Conservation (phyloP, 2,797 vertebrate genomes). For the Cetoscarus ocellatus region DNA sequence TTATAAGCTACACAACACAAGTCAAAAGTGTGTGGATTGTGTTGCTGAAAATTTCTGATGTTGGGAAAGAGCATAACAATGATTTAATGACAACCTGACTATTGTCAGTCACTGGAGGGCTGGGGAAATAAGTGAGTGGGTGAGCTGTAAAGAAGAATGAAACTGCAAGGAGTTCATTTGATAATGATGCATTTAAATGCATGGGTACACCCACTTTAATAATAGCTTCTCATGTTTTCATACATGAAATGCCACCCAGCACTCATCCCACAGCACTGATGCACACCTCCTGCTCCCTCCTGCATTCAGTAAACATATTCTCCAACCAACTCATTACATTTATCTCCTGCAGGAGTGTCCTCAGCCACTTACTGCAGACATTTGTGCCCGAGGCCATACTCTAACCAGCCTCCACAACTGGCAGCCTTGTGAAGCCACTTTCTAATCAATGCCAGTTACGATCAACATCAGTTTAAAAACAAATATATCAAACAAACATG, state of each 20-base stretch:
- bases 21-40: not conserved
- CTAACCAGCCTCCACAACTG: conserved; percentile 27
- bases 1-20: not conserved
- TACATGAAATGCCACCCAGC: not conserved
- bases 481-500: too few relatives aligned
- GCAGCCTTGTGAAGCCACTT: not conserved
- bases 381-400: conserved; percentile 13
- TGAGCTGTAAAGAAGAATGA: not conserved
- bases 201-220: not conserved
- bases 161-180: not conserved
- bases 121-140: not conserved
- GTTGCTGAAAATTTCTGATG: not conserved
- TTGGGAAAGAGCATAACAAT: not conserved
- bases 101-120: not conserved
- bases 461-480: not conserved
- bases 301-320: conserved; percentile 5
- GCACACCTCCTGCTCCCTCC: not conserved
- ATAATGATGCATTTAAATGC: not conserved
- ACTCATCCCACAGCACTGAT: not conserved
- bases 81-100: conserved; percentile 6
- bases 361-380: conserved; percentile 6
- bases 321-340: not conserved
- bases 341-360: not conserved
- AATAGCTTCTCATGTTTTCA: conserved; percentile 7
- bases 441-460: conserved; percentile 51